A percentile compares a stretch with the other conserved stretches of the same genome.
These are phyloP conservation scores for Caenorhabditis imperialis DNA, from an alignment of 2,888 invertebrate genomes.

Conservation along the genomic window DNA sequence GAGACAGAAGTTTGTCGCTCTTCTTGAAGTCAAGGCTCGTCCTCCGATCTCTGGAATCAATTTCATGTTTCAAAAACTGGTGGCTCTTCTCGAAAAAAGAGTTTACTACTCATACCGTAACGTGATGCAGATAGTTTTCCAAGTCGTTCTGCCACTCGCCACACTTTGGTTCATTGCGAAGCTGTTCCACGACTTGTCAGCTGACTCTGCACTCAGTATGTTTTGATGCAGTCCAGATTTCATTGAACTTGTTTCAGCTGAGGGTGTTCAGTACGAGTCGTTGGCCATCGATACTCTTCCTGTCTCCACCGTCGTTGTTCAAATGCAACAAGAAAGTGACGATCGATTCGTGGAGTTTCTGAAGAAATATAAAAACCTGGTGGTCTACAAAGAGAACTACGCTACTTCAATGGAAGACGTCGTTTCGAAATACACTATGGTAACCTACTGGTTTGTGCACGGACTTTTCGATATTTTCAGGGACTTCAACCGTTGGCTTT, in stretches of 20 bases:
- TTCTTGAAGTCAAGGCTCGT: conserved; percentile 14
- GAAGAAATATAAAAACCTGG: conserved; percentile 1
- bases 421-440: no score
- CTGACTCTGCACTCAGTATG: background rate
- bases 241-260: no score
- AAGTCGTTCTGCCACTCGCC: conserved; percentile 8
- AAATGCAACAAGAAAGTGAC: conserved; percentile 12
- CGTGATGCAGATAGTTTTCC: conserved; percentile 12
- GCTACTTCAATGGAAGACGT: background rate
- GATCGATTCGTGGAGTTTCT: conserved; percentile 2
- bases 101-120: conserved; percentile 17
- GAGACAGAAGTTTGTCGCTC: conserved; percentile 9
- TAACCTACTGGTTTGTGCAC: no score
- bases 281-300: conserved; percentile 2
- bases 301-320: conserved; percentile 23
- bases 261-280: no score
- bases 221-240: background rate
- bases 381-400: background rate
- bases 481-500: conserved; percentile 1
- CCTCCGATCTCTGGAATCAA: background rate
- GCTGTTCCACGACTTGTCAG: background rate
- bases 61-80: background rate
- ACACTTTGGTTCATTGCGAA: background rate
- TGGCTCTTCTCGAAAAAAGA: conserved; percentile 15
- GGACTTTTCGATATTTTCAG: conserved; percentile 13